These are phyloP conservation scores for Manis crassicaudata DNA, from an alignment of 2,797 vertebrate species.

Conservation along the genomic window DNA sequence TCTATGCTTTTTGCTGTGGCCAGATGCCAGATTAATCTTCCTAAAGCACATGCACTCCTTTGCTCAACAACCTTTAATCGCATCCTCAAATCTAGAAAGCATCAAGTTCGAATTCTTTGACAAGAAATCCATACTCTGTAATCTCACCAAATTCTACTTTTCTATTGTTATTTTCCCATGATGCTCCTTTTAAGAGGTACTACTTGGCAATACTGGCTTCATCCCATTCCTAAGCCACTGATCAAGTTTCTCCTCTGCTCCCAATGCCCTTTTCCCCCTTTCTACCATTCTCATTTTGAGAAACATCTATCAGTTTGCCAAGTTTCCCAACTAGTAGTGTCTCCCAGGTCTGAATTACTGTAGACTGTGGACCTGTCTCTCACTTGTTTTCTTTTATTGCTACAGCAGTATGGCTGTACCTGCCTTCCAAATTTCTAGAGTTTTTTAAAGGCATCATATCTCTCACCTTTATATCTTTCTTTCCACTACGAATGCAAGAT, in stretches of 20 bases:
- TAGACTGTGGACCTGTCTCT: background rate
- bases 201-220: background rate
- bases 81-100: background rate
- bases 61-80: background rate
- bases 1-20: background rate
- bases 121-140: background rate
- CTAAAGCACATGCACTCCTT: background rate
- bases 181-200: background rate
- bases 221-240: background rate
- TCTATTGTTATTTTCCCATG: background rate
- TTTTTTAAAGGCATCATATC: background rate
- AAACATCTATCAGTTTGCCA: background rate
- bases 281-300: background rate
- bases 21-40: background rate
- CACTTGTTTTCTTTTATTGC: conserved; percentile 14
- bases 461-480: background rate
- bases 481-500: background rate
- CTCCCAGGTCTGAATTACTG: background rate
- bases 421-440: background rate
- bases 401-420: background rate
- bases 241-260: too few species aligned
- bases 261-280: background rate
- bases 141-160: background rate
- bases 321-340: background rate
- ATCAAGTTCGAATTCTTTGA: background rate